phyloP scores from a whole-genome alignment of 1,140 invertebrate genomes.

The Oedothorax gibbosus region DNA sequence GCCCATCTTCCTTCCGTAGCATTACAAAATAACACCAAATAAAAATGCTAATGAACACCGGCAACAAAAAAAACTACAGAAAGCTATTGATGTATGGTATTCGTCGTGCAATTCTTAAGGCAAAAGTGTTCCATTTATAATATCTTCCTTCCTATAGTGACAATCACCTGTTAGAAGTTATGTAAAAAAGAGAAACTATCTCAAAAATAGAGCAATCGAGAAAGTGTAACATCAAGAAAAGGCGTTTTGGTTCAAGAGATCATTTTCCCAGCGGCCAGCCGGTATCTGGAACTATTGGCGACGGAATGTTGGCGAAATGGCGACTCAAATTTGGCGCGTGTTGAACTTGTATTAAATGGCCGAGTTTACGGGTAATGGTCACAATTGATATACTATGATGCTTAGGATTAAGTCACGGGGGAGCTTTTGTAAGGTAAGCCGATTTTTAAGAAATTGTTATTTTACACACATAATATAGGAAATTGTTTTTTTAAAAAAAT shows the following conservation, averaged over 20 bases:
- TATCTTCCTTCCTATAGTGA: constrained; percentile 8
- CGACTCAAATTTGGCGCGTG: constrained; percentile 28
- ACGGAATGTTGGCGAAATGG: constrained; percentile 4
- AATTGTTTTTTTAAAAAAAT: background rate
- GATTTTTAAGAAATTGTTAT: background rate
- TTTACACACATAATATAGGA: background rate
- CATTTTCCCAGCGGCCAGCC: constrained; percentile 4
- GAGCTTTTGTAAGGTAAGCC: constrained; percentile 24
- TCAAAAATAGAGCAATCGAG: constrained; percentile 30
- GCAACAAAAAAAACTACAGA: no score
- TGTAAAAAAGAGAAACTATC: background rate
- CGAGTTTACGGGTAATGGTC: background rate
- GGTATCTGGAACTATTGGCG: constrained; percentile 5
- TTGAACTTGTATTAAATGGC: constrained; percentile 40
- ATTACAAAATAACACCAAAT: no score
- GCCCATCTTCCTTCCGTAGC: no score
- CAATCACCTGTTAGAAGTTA: constrained; percentile 7
- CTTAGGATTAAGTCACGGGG: constrained; percentile 30
- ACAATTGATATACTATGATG: constrained; percentile 11
- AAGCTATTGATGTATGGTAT: background rate
- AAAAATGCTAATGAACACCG: no score
- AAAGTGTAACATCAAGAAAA: constrained; percentile 25
- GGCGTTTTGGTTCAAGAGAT: constrained; percentile 26
- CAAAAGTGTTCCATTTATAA: background rate
- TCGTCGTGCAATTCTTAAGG: constrained; percentile 16